Evolutionary conservation across 2,888 invertebrate species (phyloP), one percentile per base, ranked within the genome.

Genomic region (Antheraea yamamai): DNA sequence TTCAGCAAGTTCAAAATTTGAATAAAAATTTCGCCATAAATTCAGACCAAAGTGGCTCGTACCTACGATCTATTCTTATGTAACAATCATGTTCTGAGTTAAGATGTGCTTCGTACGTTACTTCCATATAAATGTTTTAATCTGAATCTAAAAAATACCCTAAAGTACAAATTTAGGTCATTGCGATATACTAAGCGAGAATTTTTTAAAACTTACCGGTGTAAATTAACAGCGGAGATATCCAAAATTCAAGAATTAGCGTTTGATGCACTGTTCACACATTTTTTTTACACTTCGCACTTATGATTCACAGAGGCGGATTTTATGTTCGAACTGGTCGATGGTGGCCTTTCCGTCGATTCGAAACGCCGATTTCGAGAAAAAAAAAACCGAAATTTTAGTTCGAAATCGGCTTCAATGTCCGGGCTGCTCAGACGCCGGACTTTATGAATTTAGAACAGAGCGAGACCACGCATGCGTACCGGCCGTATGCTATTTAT

Each of bases 191-290:
- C 1, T 23, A 66, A 16, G 16, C 0, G 26, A 6, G 0, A 71
- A 61, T 77, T 77, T 47, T n/a, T 78, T 75, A 71, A 47, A 73
- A 75, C 79, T 66, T 75, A 76, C 75, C 75, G 26, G 70, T 26
- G 68, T 12, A 55, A 73, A 70, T 72, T 64, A 75, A 58, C 55
- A 55, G n/a, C 39, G 39, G 61, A 83, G 86, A 85, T 89, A 88
- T 88, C 88, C 84, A 79, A 80, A 77, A 78, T 81, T 80, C 78
- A 78, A 74, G 78, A 82, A 77, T 85, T 84, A 93, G 79, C 93
- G 91, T 79, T 91, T 92, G 73, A 89, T 85, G 81, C 93, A 93
- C 90, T 90, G 87, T 76, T 92, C 93, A 90, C 93, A 93, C 93
- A 93, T 93, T 85, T 87, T 12, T 12, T 23, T 26, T 30, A 89